A percentile compares a stretch with the other conserved stretches of the same genome.
phyloP scores from a whole-genome alignment of 2,888 invertebrate species.

The Eilema sororculum region DNA sequence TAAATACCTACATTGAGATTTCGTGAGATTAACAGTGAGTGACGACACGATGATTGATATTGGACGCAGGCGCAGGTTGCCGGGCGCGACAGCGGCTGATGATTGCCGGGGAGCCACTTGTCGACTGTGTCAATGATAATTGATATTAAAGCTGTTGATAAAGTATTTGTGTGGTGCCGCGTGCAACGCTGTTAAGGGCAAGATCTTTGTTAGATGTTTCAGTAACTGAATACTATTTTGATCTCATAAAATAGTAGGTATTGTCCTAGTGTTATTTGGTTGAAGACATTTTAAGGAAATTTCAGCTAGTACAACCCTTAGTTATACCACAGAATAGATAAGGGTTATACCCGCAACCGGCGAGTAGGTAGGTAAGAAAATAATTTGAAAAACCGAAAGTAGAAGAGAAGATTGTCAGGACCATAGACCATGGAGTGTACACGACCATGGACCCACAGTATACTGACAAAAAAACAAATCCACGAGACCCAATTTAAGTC shows the following conservation, averaged over 20 bases:
- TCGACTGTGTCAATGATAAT: constrained; percentile 61
- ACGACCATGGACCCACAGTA: too few relatives aligned
- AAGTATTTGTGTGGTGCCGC: constrained; percentile 59
- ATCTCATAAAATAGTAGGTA: neutral
- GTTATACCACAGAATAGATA: too few relatives aligned
- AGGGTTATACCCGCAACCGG: too few relatives aligned
- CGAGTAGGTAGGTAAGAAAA: too few relatives aligned
- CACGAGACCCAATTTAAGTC: too few relatives aligned
- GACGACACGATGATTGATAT: neutral
- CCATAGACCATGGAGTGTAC: too few relatives aligned
- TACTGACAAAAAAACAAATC: too few relatives aligned
- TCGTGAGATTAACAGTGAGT: neutral
- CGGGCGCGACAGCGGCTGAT: constrained; percentile 21
- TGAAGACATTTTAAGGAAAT: too few relatives aligned
- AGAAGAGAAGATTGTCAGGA: too few relatives aligned
- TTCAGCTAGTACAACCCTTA: too few relatives aligned
- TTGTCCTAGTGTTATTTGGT: too few relatives aligned
- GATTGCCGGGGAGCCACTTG: constrained; percentile 23
- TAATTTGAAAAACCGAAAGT: too few relatives aligned
- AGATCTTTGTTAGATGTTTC: neutral
- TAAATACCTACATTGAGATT: neutral
- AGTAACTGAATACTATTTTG: neutral
- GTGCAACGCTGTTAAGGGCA: constrained; percentile 68
- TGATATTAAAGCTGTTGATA: constrained; percentile 67
- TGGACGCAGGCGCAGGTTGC: constrained; percentile 22